Conservation (phyloP, 2,888 invertebrate species). For the Pristionchus exspectatus region DNA sequence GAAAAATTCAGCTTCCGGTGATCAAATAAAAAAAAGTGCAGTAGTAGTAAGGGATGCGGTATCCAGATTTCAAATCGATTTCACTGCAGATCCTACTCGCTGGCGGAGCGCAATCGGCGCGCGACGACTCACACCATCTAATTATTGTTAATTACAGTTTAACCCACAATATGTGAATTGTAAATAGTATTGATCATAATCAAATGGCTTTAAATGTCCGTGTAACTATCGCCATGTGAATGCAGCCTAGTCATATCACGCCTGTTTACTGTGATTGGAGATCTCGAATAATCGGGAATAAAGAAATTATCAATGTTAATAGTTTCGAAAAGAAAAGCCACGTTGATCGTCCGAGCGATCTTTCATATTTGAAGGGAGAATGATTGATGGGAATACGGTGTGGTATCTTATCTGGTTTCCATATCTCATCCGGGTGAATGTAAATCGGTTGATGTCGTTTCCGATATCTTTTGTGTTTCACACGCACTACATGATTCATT, state of each 20-base stretch:
- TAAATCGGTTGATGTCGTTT: too few relatives aligned
- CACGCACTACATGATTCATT: too few relatives aligned
- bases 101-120: constrained; percentile 41
- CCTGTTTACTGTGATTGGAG: constrained; percentile 16
- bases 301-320: neutral
- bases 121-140: neutral
- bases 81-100: constrained; percentile 38
- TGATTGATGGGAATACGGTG: neutral
- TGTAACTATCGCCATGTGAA: neutral
- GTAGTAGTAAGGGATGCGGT: neutral
- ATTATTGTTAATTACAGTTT: neutral
- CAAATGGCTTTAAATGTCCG: neutral
- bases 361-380: neutral
- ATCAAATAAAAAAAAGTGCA: too few relatives aligned
- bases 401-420: too few relatives aligned
- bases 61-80: neutral
- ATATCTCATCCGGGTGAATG: too few relatives aligned
- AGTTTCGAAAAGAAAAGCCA: neutral
- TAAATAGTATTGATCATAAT: neutral
- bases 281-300: constrained; percentile 16
- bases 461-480: too few relatives aligned
- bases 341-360: neutral
- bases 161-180: neutral
- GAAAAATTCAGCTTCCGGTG: too few relatives aligned
- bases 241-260: constrained; percentile 37